Evolutionary conservation across 2,113 vertebrate genomes (phyloP).

Genomic region (Bubo blakistoni): DNA sequence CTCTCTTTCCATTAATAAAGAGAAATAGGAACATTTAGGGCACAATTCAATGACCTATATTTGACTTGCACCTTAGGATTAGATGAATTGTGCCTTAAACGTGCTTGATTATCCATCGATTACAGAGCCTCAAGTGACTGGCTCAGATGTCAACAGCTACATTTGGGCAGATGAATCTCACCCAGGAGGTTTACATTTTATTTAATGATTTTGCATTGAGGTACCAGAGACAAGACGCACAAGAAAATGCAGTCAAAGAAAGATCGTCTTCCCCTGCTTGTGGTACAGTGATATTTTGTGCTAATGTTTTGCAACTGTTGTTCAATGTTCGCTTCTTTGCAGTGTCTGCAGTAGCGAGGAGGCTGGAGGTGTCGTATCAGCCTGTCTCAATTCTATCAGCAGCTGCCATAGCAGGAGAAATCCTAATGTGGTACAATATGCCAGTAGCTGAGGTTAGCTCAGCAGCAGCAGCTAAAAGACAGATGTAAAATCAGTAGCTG

Average conservation of each 20-base stretch:
- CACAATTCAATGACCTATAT: neutral
- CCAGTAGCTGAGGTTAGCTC: constrained; percentile 21
- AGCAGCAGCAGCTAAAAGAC: constrained; percentile 40
- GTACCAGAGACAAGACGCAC: neutral
- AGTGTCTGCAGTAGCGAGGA: neutral
- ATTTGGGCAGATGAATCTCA: constrained; percentile 31
- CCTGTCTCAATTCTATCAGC: neutral
- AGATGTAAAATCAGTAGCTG: constrained; percentile 70
- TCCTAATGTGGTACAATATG: constrained; percentile 12
- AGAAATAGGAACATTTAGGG: neutral
- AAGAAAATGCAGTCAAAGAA: neutral
- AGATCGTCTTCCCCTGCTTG: neutral
- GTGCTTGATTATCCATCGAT: neutral
- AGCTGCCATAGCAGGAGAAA: neutral
- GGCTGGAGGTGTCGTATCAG: neutral
- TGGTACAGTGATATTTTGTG: neutral
- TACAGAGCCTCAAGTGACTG: neutral
- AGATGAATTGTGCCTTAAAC: constrained; percentile 8
- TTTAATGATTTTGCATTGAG: constrained; percentile 2
- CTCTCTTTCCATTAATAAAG: neutral
- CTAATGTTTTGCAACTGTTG: neutral
- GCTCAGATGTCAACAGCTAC: constrained; percentile 8
- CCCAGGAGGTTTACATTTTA: constrained; percentile 22
- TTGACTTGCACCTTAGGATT: neutral
- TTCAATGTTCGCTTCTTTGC: neutral